Evolutionary conservation across 2,113 vertebrate species (phyloP).

Genomic region (Ictalurus furcatus): DNA sequence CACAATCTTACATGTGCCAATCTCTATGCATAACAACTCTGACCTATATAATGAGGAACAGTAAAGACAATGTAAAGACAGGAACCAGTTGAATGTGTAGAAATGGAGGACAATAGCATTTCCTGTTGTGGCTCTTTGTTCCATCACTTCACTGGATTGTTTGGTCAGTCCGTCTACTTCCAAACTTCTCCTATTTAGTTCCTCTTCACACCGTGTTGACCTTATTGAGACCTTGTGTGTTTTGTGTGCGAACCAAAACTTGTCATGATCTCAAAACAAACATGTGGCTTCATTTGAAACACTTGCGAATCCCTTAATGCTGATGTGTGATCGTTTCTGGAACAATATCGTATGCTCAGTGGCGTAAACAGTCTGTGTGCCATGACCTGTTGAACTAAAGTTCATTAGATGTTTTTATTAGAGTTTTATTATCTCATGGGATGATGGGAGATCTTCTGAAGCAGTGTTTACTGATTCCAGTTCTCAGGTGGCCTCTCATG

Average conservation of each 20-base stretch:
- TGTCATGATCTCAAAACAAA: neutral
- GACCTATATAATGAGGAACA: conserved; percentile 25
- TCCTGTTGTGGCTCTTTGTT: conserved; percentile 38
- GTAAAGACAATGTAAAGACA: neutral
- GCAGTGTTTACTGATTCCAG: neutral
- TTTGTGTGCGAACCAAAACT: neutral
- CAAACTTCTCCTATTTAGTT: conserved; percentile 8
- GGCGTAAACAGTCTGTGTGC: neutral
- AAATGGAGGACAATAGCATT: conserved; percentile 27
- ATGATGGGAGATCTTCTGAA: neutral
- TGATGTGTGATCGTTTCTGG: neutral
- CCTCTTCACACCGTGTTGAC: conserved; percentile 10
- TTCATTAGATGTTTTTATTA: neutral
- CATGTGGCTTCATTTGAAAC: neutral
- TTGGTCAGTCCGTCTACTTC: neutral
- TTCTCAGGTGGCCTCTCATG: neutral
- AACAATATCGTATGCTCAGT: neutral
- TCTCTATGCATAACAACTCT: neutral
- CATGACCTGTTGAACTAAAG: neutral
- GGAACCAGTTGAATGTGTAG: conserved; percentile 18
- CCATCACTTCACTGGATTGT: neutral
- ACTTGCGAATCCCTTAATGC: neutral
- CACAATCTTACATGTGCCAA: neutral
- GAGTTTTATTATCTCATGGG: neutral
- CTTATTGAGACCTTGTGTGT: neutral